Conservation (phyloP, 2,888 invertebrate species). For the Ormyrus pomaceus region DNA sequence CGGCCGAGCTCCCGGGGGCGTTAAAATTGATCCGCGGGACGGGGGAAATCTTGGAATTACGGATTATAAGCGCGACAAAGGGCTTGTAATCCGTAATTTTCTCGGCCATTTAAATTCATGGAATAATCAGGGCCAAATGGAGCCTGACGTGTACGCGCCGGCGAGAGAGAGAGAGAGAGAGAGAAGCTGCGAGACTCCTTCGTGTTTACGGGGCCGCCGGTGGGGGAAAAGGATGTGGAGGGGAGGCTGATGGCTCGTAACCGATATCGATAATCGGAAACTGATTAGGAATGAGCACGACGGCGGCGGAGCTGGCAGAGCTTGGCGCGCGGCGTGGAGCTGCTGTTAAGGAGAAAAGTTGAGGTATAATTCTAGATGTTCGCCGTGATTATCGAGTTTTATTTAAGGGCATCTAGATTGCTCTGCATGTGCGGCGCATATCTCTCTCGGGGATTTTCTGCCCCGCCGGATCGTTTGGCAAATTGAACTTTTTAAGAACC, state of each 20-base stretch:
- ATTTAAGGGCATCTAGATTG: constrained; percentile 23
- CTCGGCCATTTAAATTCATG: constrained; percentile 72
- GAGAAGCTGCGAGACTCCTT: too few species aligned
- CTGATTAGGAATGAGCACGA: constrained; percentile 27
- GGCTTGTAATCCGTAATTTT: neutral
- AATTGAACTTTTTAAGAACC: too few species aligned
- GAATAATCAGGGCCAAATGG: constrained; percentile 67
- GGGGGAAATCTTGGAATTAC: constrained; percentile 62
- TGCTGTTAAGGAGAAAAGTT: constrained; percentile 46
- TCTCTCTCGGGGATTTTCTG: neutral
- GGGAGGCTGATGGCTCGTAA: neutral
- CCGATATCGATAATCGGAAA: constrained; percentile 54
- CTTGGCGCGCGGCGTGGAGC: neutral
- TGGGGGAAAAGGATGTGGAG: too few species aligned
- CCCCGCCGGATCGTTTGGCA: too few species aligned
- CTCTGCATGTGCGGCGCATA: constrained; percentile 11
- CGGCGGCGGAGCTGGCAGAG: neutral
- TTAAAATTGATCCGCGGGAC: constrained; percentile 63
- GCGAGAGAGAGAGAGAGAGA: neutral
- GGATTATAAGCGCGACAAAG: constrained; percentile 62
- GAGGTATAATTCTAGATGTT: constrained; percentile 44
- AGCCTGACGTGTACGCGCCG: constrained; percentile 27
- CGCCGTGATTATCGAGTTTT: constrained; percentile 50
- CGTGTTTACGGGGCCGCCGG: too few species aligned
- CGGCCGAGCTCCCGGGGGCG: constrained; percentile 50